phyloP scores from a whole-genome alignment of 2,888 invertebrate species.

The Lithodes maja region DNA sequence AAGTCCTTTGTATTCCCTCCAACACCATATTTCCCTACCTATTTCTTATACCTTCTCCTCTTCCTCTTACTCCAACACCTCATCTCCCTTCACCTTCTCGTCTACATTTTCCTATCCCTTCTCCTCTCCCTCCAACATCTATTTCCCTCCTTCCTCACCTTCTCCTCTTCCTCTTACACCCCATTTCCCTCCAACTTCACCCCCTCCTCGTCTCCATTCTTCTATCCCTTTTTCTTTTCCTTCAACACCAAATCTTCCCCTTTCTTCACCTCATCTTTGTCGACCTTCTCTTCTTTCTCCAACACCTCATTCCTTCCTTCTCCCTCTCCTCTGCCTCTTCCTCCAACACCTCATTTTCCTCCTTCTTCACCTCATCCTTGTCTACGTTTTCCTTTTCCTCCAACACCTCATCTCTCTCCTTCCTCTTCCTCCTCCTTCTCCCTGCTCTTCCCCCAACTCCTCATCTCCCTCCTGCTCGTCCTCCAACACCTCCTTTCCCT shows the following conservation, averaged over 20 bases:
- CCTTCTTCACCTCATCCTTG: neutral
- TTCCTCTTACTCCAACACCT: neutral
- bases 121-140: neutral
- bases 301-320: neutral
- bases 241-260: neutral
- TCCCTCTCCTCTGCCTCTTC: neutral
- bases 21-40: neutral
- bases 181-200: neutral
- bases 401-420: neutral
- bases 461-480: neutral
- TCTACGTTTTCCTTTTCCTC: neutral
- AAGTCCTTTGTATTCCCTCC: too few relatives aligned
- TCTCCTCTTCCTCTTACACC: neutral
- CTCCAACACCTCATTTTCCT: neutral
- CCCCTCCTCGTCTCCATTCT: neutral
- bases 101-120: neutral
- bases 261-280: neutral
- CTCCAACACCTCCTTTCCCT: neutral
- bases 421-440: neutral
- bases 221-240: neutral
- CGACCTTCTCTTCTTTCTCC: neutral
- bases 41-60: neutral
- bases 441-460: neutral
- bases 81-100: neutral
- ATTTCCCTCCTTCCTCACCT: neutral